Evolutionary conservation across 2,888 invertebrate genomes (phyloP).

Genomic region (Galerucella nymphaeae): DNA sequence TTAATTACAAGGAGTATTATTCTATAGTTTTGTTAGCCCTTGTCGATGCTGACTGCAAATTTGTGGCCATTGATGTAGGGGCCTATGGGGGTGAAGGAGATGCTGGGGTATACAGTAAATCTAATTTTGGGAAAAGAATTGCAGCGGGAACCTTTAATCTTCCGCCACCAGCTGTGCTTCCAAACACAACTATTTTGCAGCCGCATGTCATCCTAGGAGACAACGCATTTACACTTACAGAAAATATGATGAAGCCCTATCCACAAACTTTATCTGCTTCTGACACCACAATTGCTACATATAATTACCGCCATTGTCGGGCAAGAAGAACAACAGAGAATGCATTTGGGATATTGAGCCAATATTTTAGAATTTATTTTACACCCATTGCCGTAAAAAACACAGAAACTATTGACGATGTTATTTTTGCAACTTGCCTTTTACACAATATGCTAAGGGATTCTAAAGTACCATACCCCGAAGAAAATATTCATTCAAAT

Average conservation of each 20-base stretch:
- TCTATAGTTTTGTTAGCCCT: constrained; percentile 50
- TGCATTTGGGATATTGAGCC: constrained; percentile 24
- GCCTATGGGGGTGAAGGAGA: constrained; percentile 53
- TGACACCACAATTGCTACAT: constrained; percentile 11
- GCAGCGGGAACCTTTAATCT: constrained; percentile 36
- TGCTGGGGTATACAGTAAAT: constrained; percentile 51
- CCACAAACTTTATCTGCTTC: constrained; percentile 17
- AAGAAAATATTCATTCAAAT: constrained; percentile 5
- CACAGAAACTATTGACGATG: constrained; percentile 4
- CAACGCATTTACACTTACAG: constrained; percentile 49
- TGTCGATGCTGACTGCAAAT: constrained; percentile 52
- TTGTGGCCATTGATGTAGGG: constrained; percentile 52
- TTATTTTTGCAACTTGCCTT: constrained; percentile 5
- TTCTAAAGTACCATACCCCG: constrained; percentile 1
- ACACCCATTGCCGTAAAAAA: constrained; percentile 5
- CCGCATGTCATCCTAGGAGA: constrained; percentile 52
- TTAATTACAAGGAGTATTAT: constrained; percentile 6
- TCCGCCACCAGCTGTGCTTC: constrained; percentile 32
- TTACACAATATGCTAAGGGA: constrained; percentile 4
- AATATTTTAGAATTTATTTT: constrained; percentile 28
- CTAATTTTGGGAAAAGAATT: constrained; percentile 46
- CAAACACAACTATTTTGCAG: constrained; percentile 27
- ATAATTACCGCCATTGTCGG: constrained; percentile 28
- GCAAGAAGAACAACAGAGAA: constrained; percentile 29
- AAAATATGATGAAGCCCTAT: constrained; percentile 41